Evolutionary conservation across 2,888 invertebrate genomes (phyloP).

Genomic region (Strigamia maritima): DNA sequence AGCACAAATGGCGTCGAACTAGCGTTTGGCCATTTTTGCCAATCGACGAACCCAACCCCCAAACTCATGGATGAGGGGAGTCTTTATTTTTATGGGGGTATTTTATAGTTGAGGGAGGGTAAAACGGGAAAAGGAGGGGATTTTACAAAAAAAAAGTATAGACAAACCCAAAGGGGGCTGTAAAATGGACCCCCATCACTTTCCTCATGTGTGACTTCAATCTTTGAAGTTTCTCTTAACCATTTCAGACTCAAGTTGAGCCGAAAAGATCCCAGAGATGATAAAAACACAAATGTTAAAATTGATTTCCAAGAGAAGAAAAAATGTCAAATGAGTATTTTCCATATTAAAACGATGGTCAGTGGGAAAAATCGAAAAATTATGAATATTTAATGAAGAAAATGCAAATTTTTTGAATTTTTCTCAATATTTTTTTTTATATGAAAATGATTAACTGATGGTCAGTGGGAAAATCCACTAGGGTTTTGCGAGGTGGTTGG

Average conservation of each 20-base stretch:
- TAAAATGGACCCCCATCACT: slow-evolving; percentile 21
- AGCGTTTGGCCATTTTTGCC: background rate
- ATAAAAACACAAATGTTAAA: background rate
- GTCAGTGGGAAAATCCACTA: background rate
- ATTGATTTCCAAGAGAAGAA: no score
- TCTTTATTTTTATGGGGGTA: slow-evolving; percentile 30
- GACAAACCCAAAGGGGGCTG: slow-evolving; percentile 28
- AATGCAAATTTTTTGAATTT: no score
- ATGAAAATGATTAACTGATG: no score
- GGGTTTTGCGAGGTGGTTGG: background rate
- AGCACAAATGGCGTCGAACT: background rate
- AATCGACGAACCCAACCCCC: background rate
- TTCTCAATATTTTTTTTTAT: background rate
- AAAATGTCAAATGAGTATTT: no score
- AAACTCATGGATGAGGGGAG: background rate
- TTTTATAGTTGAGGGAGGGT: slow-evolving; percentile 28
- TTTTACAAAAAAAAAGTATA: slow-evolving; percentile 11
- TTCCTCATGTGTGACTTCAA: background rate
- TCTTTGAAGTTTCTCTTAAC: background rate
- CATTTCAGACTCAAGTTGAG: no score
- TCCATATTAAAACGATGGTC: no score
- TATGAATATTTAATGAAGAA: no score
- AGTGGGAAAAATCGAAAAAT: no score
- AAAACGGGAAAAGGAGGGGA: background rate
- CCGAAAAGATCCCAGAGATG: background rate